Evolutionary conservation across 2,888 invertebrate genomes (phyloP), one percentile per base, ranked within the genome.

Genomic region (Ashinkailepas kermadecensis): DNA sequence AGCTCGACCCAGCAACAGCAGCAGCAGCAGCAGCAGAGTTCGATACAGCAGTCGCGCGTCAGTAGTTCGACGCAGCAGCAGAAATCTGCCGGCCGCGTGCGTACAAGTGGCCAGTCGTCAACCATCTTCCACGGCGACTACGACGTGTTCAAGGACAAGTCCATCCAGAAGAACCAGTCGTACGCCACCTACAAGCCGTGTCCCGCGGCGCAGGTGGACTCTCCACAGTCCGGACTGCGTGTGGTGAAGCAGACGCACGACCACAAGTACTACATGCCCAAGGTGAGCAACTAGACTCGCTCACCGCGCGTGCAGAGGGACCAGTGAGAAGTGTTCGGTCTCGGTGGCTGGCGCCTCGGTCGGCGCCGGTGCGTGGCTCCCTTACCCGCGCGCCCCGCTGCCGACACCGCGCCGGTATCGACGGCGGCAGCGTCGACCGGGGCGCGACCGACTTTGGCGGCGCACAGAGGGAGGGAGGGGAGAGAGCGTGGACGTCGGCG

Each of bases 131-230:
- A 74, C 74, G 74, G 74, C 54, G 74, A 74, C 56, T 74, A 74
- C 56, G 74, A 74, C 56, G 74, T 74, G 74, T 74, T 74, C 74
- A 74, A 74, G 74, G 74, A 74, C 74, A 56, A 54, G 54, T 74
- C 74, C 21, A 54, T 54, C 21, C 10, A 54, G 54, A 74, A 74
- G 74, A 74, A 74, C 74, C 74, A 74, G 74, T 74, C 74, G 74
- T 74, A 56, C 74, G 74, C 74, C 21, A 21, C 21, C 21, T 74
- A 74, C 56, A 74, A 74, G 74, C 74, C 74, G 54, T 74, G 74
- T 18, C 74, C 74, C 56, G 74, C 74, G 54, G 12, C 74, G 9
- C 13, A 11, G 21, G 54, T 74, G 23, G 74, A 74, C 56, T 56
- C 74, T 21, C 74, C 74, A 8, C 1, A 3, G 56, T 74, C 74